These are phyloP conservation scores for Gari tellinella DNA, from an alignment of 2,888 invertebrate species.

Conservation along the genomic window DNA sequence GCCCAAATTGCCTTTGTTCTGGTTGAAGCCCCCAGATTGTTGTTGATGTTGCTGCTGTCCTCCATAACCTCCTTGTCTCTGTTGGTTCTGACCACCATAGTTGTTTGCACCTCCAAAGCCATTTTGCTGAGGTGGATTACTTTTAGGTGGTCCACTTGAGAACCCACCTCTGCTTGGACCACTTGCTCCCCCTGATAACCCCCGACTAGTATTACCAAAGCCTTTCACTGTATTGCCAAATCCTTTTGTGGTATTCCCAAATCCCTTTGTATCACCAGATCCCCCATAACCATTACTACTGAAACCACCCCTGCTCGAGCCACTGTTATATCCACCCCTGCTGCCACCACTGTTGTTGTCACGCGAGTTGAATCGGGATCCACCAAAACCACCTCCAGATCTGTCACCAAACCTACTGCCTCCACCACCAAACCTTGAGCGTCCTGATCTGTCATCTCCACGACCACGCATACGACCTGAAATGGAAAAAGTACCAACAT, in stretches of 20 bases:
- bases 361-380: constrained; percentile 22
- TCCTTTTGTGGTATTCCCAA: constrained; percentile 37
- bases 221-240: constrained; percentile 30
- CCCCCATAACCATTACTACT: constrained; percentile 29
- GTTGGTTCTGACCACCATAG: constrained; percentile 14
- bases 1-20: constrained; percentile 1
- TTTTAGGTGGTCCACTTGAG: constrained; percentile 16
- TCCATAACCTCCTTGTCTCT: constrained; percentile 11
- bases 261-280: constrained; percentile 31
- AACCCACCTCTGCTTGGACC: constrained; percentile 39
- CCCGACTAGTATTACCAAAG: constrained; percentile 47
- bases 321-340: constrained; percentile 37
- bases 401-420: constrained; percentile 50
- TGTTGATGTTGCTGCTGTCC: constrained; percentile 7
- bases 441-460: constrained; percentile 31
- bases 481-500: too few species aligned
- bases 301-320: constrained; percentile 30
- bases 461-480: constrained; percentile 24
- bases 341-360: constrained; percentile 20
- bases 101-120: constrained; percentile 19
- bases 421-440: constrained; percentile 39
- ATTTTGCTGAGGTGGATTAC: constrained; percentile 1
- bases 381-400: constrained; percentile 42
- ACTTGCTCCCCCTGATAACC: constrained; percentile 33
- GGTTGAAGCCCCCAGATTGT: constrained; percentile 11